Evolutionary conservation across 2,113 vertebrate genomes (phyloP).

Genomic region (Balaenoptera acutorostrata): DNA sequence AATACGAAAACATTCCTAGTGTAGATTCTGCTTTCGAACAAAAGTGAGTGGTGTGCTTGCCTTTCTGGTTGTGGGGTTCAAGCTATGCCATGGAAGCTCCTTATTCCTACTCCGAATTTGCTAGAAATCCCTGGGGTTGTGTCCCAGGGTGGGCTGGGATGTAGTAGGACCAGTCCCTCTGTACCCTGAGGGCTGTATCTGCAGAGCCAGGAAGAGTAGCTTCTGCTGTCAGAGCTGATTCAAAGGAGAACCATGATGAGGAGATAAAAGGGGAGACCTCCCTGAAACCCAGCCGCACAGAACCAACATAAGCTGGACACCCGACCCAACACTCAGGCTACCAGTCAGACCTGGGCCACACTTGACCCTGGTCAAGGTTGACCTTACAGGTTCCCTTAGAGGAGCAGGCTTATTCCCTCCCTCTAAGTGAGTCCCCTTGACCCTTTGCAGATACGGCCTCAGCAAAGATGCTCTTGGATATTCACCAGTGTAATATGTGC

Average conservation of each 20-base stretch:
- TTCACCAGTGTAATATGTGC: rapidly evolving
- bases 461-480: not conserved
- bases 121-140: not conserved
- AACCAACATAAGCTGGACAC: not conserved
- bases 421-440: not conserved
- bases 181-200: not conserved
- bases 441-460: not conserved
- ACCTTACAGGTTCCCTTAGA: not conserved
- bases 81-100: too few species aligned
- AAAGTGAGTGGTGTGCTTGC: too few species aligned
- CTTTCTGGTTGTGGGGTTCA: not conserved
- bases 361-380: not conserved
- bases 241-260: not conserved
- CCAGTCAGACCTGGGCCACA: not conserved
- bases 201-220: not conserved
- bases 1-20: not conserved
- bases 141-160: rapidly evolving
- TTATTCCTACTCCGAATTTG: not conserved
- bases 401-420: not conserved
- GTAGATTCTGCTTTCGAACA: not conserved
- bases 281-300: not conserved
- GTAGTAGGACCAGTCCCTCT: too few species aligned
- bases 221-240: not conserved
- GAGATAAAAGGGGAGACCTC: not conserved
- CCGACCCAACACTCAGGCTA: not conserved